Evolutionary conservation across 1,140 invertebrate species (phyloP).

Genomic region (Drosophila orena): DNA sequence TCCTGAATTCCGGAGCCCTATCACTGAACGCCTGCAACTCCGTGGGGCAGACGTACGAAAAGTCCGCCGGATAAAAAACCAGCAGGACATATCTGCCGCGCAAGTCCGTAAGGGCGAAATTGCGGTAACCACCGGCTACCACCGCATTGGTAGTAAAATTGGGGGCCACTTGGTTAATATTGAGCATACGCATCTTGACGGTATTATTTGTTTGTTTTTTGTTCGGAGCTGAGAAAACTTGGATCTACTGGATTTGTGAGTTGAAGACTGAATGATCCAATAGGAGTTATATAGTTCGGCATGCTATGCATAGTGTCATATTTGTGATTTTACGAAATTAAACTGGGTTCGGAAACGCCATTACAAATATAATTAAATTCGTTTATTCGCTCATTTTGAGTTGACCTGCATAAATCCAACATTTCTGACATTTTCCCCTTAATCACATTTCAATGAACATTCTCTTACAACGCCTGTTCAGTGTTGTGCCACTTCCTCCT

Average conservation of each 20-base stretch:
- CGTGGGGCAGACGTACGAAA: slow-evolving; percentile 97
- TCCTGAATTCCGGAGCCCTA: slow-evolving; percentile 92
- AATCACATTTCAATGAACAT: neutral
- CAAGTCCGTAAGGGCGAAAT: slow-evolving; percentile 93
- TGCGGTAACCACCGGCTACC: slow-evolving; percentile 94
- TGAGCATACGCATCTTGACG: slow-evolving; percentile 35
- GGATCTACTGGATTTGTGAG: no score
- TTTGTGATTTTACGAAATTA: neutral
- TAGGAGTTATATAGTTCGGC: neutral
- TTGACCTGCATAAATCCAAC: neutral
- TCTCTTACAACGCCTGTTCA: neutral
- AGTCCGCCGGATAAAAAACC: slow-evolving; percentile 99
- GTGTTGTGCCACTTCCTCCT: slow-evolving; percentile 6
- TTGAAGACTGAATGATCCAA: neutral
- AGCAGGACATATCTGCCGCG: slow-evolving; percentile 97
- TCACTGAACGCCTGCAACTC: slow-evolving; percentile 98
- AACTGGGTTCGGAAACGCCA: no score
- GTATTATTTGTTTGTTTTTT: neutral
- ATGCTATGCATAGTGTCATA: neutral
- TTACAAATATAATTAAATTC: neutral
- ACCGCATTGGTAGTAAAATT: slow-evolving; percentile 92
- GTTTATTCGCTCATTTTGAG: neutral
- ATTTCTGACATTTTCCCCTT: neutral
- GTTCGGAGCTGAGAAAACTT: neutral
- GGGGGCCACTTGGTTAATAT: slow-evolving; percentile 88